Evolutionary conservation across 2,113 vertebrate genomes (phyloP), one percentile per base, ranked within the genome.

Genomic region (Myiozetetes cayanensis): DNA sequence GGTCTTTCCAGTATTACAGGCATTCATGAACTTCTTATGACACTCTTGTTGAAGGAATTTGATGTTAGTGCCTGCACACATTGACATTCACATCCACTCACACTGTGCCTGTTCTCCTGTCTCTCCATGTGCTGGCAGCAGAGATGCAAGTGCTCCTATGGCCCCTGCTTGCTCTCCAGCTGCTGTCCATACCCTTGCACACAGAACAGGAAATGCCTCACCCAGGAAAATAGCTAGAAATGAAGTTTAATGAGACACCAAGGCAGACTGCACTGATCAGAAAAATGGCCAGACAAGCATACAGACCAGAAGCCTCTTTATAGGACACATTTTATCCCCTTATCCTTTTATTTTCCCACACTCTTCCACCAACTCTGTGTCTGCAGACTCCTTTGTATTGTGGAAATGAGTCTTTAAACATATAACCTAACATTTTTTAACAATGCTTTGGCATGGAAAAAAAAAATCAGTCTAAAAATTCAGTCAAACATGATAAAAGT

Each of bases 41-140:
- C 35, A 4, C 37, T 24, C 44, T 5, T 9, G 14, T 35, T 79
- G 41, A 25, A 19, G 10, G 39, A 37, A 11, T 33, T 66, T 70
- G 37, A 5, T 37, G 46, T 14, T 73, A 16, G 33, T 30, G 35
- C 14, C 72, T 43, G 4, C 14, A 14, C 10, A 21, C 17, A 1
- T 2, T 20, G 47, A 23, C 6, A 1, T 39, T 55, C 65, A 55
- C 28, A 12, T 19, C 12, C 46, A 39, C 5, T 3, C 23, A 33
- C 47, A 24, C 33, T 16, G 1, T 37, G 14, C 21, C 30, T 0
- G 0, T 37, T 61, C 12, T 18, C 8, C 33, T 4, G 19, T 21
- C 22, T 59, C 59, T 50, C 33, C 59, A 14, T n/a, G 28, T 46
- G 31, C 65, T 55, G 70, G 39, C 55, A 73, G 39, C 33, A 59